Conservation (phyloP, 1,140 invertebrate species). For the Teleogryllus occipitalis region DNA sequence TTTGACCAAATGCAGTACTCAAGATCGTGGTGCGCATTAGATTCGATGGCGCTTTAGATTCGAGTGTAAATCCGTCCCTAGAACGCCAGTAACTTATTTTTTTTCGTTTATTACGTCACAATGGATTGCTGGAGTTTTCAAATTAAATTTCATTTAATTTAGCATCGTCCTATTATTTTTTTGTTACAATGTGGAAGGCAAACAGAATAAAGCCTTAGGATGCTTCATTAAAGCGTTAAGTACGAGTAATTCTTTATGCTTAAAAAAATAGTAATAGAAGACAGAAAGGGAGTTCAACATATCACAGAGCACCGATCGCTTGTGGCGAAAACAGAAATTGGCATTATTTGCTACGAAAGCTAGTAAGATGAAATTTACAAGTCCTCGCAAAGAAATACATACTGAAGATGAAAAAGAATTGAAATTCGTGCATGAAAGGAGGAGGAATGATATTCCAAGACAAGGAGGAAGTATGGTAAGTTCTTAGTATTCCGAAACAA, state of each 20-base stretch:
- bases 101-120: no score
- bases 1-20: no score
- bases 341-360: neutral
- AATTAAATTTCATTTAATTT: no score
- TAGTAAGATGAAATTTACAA: neutral
- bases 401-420: neutral
- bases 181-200: neutral
- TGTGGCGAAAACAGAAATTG: slow-evolving; percentile 6
- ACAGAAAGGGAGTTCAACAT: neutral
- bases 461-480: neutral
- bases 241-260: neutral
- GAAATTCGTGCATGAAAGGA: neutral
- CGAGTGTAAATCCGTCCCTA: no score
- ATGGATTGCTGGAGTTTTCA: no score
- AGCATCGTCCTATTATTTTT: neutral
- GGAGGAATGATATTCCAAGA: slow-evolving; percentile 1
- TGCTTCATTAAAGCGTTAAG: neutral
- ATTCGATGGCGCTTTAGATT: no score
- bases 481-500: neutral
- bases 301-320: neutral
- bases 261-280: neutral
- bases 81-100: no score
- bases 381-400: neutral
- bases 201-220: neutral
- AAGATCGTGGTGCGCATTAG: no score